A percentile compares a stretch with the other conserved stretches of the same genome.
These are phyloP conservation scores for Calyptommatus sinebrachiatus DNA, from an alignment of 2,113 vertebrate species.

Conservation along the genomic window DNA sequence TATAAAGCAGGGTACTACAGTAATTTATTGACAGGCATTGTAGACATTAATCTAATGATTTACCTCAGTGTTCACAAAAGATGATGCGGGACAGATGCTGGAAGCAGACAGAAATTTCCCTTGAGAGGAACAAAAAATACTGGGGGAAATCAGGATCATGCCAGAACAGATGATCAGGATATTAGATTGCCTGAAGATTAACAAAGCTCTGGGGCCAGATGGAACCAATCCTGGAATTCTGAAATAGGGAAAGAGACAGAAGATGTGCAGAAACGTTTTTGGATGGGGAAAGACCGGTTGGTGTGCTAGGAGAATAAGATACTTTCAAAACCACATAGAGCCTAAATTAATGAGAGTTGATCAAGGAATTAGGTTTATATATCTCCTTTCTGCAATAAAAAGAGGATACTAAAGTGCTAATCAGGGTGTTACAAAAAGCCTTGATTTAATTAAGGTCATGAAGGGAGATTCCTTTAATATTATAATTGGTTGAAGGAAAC, in stretches of 20 bases:
- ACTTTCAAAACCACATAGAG: conserved; percentile 6
- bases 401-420: conserved; percentile 16
- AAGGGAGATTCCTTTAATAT: conserved; percentile 25
- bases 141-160: conserved; percentile 51
- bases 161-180: conserved; percentile 60
- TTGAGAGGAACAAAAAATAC: conserved; percentile 46
- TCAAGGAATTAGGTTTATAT: conserved; percentile 21
- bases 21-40: conserved; percentile 51
- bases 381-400: conserved; percentile 7
- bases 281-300: neutral
- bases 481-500: conserved; percentile 17
- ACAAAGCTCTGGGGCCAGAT: conserved; percentile 34
- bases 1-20: conserved; percentile 36
- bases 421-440: conserved; percentile 2
- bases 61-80: conserved; percentile 55
- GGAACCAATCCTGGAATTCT: conserved; percentile 35
- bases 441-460: conserved; percentile 20
- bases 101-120: conserved; percentile 54
- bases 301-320: neutral
- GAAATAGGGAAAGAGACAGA: conserved; percentile 30
- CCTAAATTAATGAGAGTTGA: conserved; percentile 7
- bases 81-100: conserved; percentile 61
- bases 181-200: conserved; percentile 53
- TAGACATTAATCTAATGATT: conserved; percentile 52
- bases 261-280: neutral